These are phyloP conservation scores for Dryocosmus kuriphilus DNA, from an alignment of 2,888 invertebrate genomes.

Conservation along the genomic window DNA sequence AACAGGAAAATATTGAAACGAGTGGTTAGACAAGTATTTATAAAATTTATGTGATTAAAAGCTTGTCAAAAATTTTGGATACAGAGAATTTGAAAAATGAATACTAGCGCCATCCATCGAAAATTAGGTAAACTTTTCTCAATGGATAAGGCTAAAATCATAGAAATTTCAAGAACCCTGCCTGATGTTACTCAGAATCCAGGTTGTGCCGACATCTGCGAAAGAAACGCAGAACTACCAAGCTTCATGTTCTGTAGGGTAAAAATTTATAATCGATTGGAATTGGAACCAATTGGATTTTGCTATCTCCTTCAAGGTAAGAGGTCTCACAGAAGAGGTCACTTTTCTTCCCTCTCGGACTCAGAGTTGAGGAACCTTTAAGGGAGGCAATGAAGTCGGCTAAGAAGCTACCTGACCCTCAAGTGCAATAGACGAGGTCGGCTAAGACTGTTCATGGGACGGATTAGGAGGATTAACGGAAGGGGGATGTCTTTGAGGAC, in stretches of 20 bases:
- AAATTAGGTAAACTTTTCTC: background rate
- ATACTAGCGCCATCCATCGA: background rate
- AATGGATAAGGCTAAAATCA: background rate
- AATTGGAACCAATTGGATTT: background rate
- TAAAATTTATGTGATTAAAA: background rate
- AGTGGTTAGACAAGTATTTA: background rate
- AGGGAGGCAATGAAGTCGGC: too few relatives aligned
- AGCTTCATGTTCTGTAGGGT: background rate
- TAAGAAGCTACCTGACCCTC: too few relatives aligned
- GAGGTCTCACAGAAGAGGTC: too few relatives aligned
- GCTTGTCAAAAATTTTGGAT: background rate
- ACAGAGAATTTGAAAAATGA: background rate
- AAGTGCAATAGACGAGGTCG: too few relatives aligned
- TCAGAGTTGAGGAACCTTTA: too few relatives aligned
- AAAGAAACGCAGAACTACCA: background rate
- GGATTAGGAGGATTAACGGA: too few relatives aligned
- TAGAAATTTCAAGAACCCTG: background rate
- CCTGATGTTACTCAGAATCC: background rate
- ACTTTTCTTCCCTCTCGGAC: too few relatives aligned
- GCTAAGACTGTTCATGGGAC: too few relatives aligned
- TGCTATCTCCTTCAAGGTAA: too few relatives aligned
- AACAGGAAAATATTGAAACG: background rate
- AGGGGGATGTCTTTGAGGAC: too few relatives aligned
- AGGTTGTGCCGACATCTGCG: conserved; percentile 14
- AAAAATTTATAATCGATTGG: background rate